These are phyloP conservation scores for Poliocrania exsul DNA, from an alignment of 2,797 vertebrate genomes.

Conservation along the genomic window DNA sequence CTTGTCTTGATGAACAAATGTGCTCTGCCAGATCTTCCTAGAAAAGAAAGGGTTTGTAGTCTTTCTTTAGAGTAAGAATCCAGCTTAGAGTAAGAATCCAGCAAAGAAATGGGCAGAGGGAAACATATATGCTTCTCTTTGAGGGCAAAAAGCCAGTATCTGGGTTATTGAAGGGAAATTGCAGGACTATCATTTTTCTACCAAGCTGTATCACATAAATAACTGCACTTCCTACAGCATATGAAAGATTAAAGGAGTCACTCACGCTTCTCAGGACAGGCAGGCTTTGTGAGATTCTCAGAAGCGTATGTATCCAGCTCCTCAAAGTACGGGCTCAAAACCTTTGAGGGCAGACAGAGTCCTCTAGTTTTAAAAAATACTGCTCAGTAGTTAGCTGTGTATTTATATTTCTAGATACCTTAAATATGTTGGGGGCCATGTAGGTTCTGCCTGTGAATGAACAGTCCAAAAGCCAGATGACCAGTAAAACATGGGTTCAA, in stretches of 20 bases:
- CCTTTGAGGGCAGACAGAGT: background rate
- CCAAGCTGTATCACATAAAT: background rate
- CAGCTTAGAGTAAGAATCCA: background rate
- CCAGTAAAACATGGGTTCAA: background rate
- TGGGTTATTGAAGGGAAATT: background rate
- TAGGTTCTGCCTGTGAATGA: background rate
- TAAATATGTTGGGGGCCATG: background rate
- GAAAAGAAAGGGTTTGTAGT: background rate
- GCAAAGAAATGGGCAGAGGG: background rate
- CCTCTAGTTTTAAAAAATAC: background rate
- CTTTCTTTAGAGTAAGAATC: background rate
- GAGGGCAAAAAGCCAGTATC: background rate
- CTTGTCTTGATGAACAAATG: background rate
- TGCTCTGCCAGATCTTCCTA: background rate
- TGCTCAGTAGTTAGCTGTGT: background rate
- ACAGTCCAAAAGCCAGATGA: background rate
- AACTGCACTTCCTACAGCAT: background rate
- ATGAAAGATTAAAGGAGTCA: background rate
- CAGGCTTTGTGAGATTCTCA: background rate
- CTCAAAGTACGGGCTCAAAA: background rate
- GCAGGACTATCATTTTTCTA: background rate
- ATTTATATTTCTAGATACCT: background rate
- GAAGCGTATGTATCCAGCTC: background rate
- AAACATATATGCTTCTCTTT: background rate
- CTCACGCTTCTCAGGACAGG: background rate